Conservation (phyloP, 2,888 invertebrate species). For the Rhorus exstirpatorius region DNA sequence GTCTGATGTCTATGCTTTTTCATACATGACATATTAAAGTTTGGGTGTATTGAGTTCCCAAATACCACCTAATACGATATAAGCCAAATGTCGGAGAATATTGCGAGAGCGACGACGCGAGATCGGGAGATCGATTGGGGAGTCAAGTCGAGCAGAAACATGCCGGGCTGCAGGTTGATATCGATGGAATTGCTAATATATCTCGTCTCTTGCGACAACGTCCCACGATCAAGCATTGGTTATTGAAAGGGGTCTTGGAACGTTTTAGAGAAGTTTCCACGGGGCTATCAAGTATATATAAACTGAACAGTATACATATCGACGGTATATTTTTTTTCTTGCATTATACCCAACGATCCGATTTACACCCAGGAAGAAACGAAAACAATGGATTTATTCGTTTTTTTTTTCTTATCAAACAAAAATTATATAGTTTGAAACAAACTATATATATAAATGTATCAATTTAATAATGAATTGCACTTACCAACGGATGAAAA, state of each 20-base stretch:
- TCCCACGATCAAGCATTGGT: slow-evolving; percentile 49
- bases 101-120: slow-evolving; percentile 18
- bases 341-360: too few species aligned
- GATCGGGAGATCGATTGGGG: slow-evolving; percentile 52
- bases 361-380: too few species aligned
- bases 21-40: neutral
- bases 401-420: too few species aligned
- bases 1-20: slow-evolving; percentile 51
- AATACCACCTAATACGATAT: slow-evolving; percentile 43
- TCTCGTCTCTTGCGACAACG: slow-evolving; percentile 60
- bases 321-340: neutral
- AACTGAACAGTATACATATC: slow-evolving; percentile 3
- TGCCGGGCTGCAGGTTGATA: slow-evolving; percentile 38
- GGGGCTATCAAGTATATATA: slow-evolving; percentile 1
- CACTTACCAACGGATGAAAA: too few species aligned
- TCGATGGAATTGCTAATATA: slow-evolving; percentile 65
- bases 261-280: slow-evolving; percentile 22
- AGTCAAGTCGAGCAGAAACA: slow-evolving; percentile 45
- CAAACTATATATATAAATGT: too few species aligned
- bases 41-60: slow-evolving; percentile 39
- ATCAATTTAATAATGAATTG: too few species aligned
- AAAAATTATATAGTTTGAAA: too few species aligned
- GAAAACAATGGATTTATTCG: too few species aligned
- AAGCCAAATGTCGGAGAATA: slow-evolving; percentile 40
- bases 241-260: slow-evolving; percentile 46